phyloP scores from a whole-genome alignment of 2,113 vertebrate genomes.

The Brachionichthys hirsutus region DNA sequence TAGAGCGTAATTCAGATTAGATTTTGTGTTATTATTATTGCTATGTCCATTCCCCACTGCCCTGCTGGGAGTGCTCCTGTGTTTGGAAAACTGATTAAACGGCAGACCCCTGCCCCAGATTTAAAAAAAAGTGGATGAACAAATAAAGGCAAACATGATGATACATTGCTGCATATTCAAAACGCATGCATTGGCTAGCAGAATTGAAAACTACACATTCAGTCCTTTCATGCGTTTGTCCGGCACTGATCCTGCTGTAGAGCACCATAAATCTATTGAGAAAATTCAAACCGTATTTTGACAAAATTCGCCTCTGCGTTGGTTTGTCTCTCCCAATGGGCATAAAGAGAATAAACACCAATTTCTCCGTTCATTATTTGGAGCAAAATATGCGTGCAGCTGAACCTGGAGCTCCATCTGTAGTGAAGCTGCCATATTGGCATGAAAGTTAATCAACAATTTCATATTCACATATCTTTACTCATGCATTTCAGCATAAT shows the following conservation, averaged over 20 bases:
- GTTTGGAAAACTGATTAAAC: constrained; percentile 80
- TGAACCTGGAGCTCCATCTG: constrained; percentile 48
- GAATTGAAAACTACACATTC: constrained; percentile 1
- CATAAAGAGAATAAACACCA: constrained; percentile 9
- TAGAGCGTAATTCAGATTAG: constrained; percentile 81
- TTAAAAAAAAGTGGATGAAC: constrained; percentile 62
- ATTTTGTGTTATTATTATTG: constrained; percentile 81
- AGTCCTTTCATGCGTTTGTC: constrained; percentile 12
- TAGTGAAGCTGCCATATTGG: constrained; percentile 33
- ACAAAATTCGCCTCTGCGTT: neutral
- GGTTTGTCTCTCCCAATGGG: neutral
- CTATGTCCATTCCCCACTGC: constrained; percentile 67
- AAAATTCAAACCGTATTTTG: too few species aligned
- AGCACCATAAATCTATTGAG: neutral
- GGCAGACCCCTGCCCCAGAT: constrained; percentile 76
- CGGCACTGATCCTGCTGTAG: constrained; percentile 7
- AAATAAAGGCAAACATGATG: constrained; percentile 48
- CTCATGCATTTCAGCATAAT: constrained; percentile 38
- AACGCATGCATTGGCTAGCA: too few species aligned
- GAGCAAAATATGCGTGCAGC: constrained; percentile 1
- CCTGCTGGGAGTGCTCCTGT: constrained; percentile 61
- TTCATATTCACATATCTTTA: constrained; percentile 49
- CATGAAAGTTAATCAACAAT: constrained; percentile 34
- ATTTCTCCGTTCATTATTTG: constrained; percentile 25
- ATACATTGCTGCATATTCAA: constrained; percentile 39